Percentiles rank a stretch among this genome's conserved stretches.
Conservation (phyloP, 1,140 invertebrate genomes). For the Nasonia giraulti region DNA sequence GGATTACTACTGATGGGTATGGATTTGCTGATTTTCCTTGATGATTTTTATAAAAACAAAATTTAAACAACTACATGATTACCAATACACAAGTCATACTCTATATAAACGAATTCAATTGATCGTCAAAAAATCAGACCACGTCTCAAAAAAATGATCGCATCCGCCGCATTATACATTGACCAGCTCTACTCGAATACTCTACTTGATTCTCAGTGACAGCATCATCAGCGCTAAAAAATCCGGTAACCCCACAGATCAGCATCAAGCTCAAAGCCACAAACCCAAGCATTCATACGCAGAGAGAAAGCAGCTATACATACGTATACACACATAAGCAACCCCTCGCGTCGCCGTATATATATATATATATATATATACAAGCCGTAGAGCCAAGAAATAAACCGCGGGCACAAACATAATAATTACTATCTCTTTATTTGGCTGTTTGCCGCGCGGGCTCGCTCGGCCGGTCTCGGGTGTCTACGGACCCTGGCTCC, state of each 20-base stretch:
- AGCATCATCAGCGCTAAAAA: neutral
- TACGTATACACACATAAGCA: neutral
- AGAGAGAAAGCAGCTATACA: neutral
- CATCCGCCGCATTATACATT: neutral
- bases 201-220: too few species aligned
- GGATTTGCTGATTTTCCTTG: neutral
- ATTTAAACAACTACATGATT: too few species aligned
- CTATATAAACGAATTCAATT: too few species aligned
- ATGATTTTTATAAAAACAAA: too few species aligned
- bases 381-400: constrained; percentile 30
- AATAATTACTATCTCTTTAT: constrained; percentile 74
- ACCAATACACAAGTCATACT: too few species aligned
- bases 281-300: neutral
- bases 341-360: neutral
- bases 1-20: neutral
- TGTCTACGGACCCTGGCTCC: constrained; percentile 22
- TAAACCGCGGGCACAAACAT: constrained; percentile 65
- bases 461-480: constrained; percentile 42
- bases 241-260: neutral
- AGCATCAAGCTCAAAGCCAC: neutral
- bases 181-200: neutral
- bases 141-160: too few species aligned
- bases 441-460: constrained; percentile 69
- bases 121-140: too few species aligned
- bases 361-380: constrained; percentile 13